Evolutionary conservation across 1,140 invertebrate genomes (phyloP).

Genomic region (Venturia canescens): DNA sequence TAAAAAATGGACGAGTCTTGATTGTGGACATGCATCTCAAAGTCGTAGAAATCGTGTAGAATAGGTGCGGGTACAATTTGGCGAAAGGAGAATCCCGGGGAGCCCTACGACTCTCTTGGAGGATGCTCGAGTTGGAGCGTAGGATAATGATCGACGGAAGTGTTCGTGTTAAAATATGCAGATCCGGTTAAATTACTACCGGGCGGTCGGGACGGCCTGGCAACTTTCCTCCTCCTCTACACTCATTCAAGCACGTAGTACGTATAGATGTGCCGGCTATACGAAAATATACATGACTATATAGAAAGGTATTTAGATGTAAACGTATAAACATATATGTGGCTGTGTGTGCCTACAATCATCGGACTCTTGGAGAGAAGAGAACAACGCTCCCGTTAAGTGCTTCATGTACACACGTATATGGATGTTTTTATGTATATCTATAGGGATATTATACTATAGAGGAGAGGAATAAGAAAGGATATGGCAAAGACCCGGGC

Average conservation of each 20-base stretch:
- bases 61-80: conserved; percentile 28
- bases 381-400: conserved; percentile 21
- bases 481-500: conserved; percentile 38
- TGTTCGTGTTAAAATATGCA: conserved; percentile 77
- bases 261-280: not conserved
- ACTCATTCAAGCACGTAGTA: not conserved
- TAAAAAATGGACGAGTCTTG: not conserved
- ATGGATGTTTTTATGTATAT: not conserved
- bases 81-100: not conserved
- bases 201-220: conserved; percentile 45
- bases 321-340: not conserved
- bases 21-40: not conserved
- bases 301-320: conserved; percentile 4
- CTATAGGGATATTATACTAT: not conserved
- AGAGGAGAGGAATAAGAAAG: conserved; percentile 21
- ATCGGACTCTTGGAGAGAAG: conserved; percentile 37
- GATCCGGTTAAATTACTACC: conserved; percentile 73
- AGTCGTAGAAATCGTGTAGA: not conserved
- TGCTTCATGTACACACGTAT: conserved; percentile 12
- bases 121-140: conserved; percentile 48
- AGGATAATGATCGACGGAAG: conserved; percentile 76
- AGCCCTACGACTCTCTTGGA: conserved; percentile 15
- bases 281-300: not conserved
- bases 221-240: conserved; percentile 32
- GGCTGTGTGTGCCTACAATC: conserved; percentile 28